Conservation (phyloP, 64 coral and sea anemone species). For the Stichodactyla helianthus region DNA sequence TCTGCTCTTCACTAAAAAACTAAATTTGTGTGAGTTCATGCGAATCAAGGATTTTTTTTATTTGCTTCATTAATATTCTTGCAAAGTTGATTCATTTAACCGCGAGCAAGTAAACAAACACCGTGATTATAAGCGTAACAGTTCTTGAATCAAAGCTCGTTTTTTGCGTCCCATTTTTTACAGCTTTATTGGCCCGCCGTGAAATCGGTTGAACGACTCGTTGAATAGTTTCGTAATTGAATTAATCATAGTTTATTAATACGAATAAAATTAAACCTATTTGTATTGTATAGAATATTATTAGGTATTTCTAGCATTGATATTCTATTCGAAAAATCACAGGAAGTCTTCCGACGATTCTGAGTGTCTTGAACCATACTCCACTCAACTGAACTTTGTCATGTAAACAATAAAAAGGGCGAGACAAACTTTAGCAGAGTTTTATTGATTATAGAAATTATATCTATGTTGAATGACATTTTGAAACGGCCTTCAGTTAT, state of each 20-base stretch:
- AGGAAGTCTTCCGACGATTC: neutral
- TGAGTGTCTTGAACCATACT: neutral
- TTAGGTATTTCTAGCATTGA: neutral
- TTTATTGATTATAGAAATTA: neutral
- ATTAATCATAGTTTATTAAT: neutral
- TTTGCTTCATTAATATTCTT: slow-evolving; percentile 23
- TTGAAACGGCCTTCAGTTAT: neutral
- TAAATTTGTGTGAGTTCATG: neutral
- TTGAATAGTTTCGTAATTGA: neutral
- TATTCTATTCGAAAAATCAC: neutral
- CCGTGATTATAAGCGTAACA: neutral
- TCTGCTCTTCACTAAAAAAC: too few relatives aligned
- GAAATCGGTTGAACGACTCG: neutral
- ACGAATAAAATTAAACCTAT: neutral
- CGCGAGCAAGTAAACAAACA: neutral
- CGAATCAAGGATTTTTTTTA: neutral
- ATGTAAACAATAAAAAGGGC: neutral
- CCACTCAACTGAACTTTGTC: neutral
- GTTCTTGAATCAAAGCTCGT: neutral
- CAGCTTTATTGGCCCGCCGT: neutral
- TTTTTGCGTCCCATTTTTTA: neutral
- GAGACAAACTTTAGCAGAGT: neutral
- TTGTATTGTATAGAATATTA: too few relatives aligned
- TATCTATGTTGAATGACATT: neutral
- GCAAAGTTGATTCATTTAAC: neutral